A percentile compares a stretch with the other conserved stretches of the same genome.
phyloP scores from a whole-genome alignment of 2,113 vertebrate genomes.

The Sturnira hondurensis region DNA sequence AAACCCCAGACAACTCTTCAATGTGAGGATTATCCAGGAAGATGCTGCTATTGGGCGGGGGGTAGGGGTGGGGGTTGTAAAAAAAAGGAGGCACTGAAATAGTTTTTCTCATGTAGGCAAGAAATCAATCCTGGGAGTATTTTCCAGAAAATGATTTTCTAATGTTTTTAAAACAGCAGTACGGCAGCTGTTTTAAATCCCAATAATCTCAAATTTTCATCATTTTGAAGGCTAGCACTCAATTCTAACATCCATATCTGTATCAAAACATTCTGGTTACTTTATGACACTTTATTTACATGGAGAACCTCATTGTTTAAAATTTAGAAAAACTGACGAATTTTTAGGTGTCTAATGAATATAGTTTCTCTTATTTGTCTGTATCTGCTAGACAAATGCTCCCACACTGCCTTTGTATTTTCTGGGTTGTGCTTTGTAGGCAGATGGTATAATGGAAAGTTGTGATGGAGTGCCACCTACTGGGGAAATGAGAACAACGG shows the following conservation, averaged over 20 bases:
- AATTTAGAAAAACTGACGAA: not conserved
- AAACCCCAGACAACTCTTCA: not conserved
- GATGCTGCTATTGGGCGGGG: not conserved
- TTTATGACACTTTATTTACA: not conserved
- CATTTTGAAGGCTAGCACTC: not conserved
- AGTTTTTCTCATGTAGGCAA: not conserved
- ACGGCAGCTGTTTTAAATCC: not conserved
- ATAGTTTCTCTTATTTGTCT: not conserved
- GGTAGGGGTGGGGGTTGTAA: not conserved
- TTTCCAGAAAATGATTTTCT: not conserved
- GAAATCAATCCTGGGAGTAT: not conserved
- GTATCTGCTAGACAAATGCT: not conserved
- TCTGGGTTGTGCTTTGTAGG: not conserved
- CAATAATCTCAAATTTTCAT: not conserved
- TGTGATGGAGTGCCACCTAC: slow-evolving; percentile 65
- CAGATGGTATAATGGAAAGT: slow-evolving; percentile 35
- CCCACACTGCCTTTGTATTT: not conserved
- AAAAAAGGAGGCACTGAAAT: not conserved
- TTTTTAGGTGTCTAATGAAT: not conserved
- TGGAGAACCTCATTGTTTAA: not conserved
- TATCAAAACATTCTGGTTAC: not conserved
- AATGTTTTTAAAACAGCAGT: not conserved
- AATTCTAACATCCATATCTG: not conserved
- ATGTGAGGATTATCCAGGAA: not conserved
- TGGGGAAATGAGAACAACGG: slow-evolving; percentile 33